Percentiles rank a stretch among this genome's conserved stretches.
phyloP scores from a whole-genome alignment of 2,888 invertebrate species.

The Nasonia oneida region DNA sequence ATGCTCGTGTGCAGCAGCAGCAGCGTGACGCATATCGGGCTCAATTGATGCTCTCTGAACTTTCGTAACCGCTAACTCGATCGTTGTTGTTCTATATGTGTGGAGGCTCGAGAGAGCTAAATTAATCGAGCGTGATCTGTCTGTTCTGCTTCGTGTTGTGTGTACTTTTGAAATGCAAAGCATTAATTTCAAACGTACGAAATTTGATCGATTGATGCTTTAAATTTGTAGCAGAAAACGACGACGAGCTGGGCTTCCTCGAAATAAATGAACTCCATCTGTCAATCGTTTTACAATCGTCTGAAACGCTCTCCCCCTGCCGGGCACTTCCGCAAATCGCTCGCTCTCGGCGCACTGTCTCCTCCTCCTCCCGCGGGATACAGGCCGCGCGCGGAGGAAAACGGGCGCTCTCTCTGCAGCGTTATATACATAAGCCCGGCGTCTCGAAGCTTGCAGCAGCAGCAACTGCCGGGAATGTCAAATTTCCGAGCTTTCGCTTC shows the following conservation, averaged over 20 bases:
- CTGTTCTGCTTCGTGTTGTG: not conserved
- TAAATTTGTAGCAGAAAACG: not conserved
- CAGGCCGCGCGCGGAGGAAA: not conserved
- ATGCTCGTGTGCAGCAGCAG: not conserved
- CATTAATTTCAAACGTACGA: too few relatives aligned
- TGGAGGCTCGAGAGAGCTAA: not conserved
- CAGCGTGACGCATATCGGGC: not conserved
- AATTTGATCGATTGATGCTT: not conserved
- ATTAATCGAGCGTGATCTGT: not conserved
- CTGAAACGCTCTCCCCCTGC: not conserved
- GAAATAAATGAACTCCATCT: slow-evolving; percentile 61
- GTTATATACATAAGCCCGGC: slow-evolving; percentile 22
- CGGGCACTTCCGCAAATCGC: slow-evolving; percentile 53
- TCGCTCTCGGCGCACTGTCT: slow-evolving; percentile 3
- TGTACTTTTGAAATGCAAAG: not conserved
- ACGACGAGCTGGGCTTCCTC: not conserved
- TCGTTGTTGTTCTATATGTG: not conserved
- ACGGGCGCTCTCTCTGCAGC: not conserved
- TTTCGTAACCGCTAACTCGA: not conserved
- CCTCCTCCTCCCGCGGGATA: slow-evolving; percentile 36
- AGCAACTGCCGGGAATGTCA: slow-evolving; percentile 71
- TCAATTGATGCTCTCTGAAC: not conserved
- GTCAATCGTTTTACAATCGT: slow-evolving; percentile 61
- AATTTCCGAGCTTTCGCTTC: slow-evolving; percentile 73
- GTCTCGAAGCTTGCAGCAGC: slow-evolving; percentile 7